phyloP scores from a whole-genome alignment of 2,888 invertebrate species.

The Lymantria monacha region DNA sequence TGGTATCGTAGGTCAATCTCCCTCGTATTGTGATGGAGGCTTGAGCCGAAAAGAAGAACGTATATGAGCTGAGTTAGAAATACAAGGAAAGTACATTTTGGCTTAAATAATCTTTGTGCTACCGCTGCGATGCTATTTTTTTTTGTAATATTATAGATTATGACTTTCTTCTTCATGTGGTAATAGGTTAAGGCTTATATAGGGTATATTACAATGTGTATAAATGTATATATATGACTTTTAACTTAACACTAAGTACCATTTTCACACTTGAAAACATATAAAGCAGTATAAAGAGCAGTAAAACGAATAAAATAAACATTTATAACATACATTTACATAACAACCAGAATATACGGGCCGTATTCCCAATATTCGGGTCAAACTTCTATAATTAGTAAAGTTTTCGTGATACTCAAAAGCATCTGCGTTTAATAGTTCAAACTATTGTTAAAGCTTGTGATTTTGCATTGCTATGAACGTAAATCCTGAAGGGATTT shows the following conservation, averaged over 20 bases:
- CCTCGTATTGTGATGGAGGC: no score
- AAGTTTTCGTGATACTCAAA: constrained; percentile 38
- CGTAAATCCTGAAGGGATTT: not conserved
- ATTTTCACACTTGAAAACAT: not conserved
- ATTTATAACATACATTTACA: constrained; percentile 3
- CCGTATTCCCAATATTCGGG: constrained; percentile 14
- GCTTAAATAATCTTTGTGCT: no score
- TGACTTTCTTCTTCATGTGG: not conserved
- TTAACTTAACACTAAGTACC: not conserved
- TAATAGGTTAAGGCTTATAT: no score
- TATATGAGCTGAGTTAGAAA: no score
- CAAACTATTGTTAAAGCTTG: constrained; percentile 5
- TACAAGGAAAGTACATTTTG: no score
- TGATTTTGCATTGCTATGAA: constrained; percentile 1
- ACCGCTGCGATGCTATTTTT: no score
- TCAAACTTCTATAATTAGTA: constrained; percentile 46
- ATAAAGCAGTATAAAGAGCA: not conserved
- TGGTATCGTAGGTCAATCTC: no score
- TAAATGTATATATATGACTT: no score
- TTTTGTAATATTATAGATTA: no score
- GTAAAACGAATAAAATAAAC: not conserved
- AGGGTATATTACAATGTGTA: no score
- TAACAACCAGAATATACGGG: not conserved
- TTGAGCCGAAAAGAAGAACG: no score
- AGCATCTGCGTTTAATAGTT: constrained; percentile 45